phyloP scores from a whole-genome alignment of 1,140 invertebrate genomes.

The Phymorhynchus buccinoides region DNA sequence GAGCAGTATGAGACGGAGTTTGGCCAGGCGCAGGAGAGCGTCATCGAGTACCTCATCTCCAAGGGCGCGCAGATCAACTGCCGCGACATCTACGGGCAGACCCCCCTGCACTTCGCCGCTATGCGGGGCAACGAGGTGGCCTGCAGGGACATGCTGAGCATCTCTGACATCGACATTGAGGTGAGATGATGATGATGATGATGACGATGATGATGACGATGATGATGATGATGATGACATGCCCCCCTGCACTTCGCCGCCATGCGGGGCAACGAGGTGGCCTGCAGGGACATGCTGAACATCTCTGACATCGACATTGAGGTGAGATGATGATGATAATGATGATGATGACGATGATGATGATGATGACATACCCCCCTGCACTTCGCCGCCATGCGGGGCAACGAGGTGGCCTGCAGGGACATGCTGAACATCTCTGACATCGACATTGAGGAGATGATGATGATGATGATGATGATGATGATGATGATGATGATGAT shows the following conservation, averaged over 20 bases:
- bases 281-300: constrained; percentile 71
- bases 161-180: constrained; percentile 55
- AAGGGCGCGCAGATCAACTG: constrained; percentile 73
- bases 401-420: too few relatives aligned
- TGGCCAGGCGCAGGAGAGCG: constrained; percentile 50
- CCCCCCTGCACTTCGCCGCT: constrained; percentile 75
- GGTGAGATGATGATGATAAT: too few relatives aligned
- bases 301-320: constrained; percentile 53
- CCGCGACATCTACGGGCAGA: constrained; percentile 73
- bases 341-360: too few relatives aligned
- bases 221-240: too few relatives aligned
- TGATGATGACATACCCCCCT: too few relatives aligned
- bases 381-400: too few relatives aligned
- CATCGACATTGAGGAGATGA: too few relatives aligned
- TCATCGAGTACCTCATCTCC: constrained; percentile 70
- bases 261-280: constrained; percentile 74
- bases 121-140: constrained; percentile 75
- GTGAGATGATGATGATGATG: constrained; percentile 41
- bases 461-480: too few relatives aligned
- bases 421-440: too few relatives aligned
- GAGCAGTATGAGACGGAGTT: constrained; percentile 30
- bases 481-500: too few relatives aligned
- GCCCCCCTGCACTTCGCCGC: constrained; percentile 75
- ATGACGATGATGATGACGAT: too few relatives aligned
- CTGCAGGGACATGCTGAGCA: constrained; percentile 68